phyloP scores from a whole-genome alignment of 2,113 vertebrate genomes.

The Numida meleagris region DNA sequence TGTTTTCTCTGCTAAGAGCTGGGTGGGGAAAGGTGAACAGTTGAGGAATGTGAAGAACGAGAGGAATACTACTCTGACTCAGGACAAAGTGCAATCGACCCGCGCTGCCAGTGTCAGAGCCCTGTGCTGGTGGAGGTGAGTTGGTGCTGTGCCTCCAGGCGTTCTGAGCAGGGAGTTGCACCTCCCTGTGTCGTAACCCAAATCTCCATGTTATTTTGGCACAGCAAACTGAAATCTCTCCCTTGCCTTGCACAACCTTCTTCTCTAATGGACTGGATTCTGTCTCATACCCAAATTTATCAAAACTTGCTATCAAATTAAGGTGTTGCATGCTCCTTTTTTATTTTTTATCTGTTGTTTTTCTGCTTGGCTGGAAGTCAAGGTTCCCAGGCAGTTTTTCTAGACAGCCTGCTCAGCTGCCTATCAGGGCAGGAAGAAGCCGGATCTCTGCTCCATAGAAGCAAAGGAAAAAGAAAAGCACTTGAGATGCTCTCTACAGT shows the following conservation, averaged over 20 bases:
- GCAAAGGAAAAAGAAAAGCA: background rate
- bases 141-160: background rate
- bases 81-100: background rate
- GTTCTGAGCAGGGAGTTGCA: background rate
- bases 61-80: background rate
- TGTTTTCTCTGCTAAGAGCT: background rate
- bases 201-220: slow-evolving; percentile 14
- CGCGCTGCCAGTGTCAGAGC: background rate
- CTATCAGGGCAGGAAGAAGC: background rate
- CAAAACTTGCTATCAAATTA: background rate
- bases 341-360: background rate
- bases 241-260: background rate
- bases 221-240: background rate
- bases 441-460: background rate
- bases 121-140: background rate
- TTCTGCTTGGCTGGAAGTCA: background rate
- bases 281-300: background rate
- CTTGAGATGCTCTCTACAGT: background rate
- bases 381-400: background rate
- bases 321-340: background rate
- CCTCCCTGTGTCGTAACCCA: background rate
- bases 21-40: slow-evolving; percentile 35
- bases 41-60: slow-evolving; percentile 41
- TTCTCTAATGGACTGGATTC: background rate
- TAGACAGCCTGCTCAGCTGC: background rate